Base-by-base conservation (phyloP, 2,113 vertebrate genomes). In the Progne subis region DNA sequence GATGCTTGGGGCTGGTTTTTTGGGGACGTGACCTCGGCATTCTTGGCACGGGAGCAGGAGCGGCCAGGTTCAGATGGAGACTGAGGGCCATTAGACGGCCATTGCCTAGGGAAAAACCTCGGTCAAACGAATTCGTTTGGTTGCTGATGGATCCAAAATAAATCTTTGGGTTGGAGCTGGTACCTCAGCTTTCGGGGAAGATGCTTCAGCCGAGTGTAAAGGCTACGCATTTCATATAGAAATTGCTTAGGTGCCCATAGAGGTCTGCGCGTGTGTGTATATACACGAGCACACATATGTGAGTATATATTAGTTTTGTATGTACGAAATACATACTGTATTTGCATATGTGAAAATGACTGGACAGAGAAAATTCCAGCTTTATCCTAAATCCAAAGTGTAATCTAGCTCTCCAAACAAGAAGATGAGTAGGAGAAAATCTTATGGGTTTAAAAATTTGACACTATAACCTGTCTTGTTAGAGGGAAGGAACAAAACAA, bases 21-120 rank as follows among this genome's bases (percentile, higher is more conserved):
- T 43, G 8, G 49, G 90, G 86, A 16, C 46, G 63, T 75, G 93
- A 94, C 80, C 92, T 93, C 91, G 92, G 76, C 87, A 24, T 94
- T 95, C 85, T 95, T 92, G 94, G 94, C 91, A 82, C 39, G 5
- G 59, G 34, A 17, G 53, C 68, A 60, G 64, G 76, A 82, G 56
- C 68, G 18, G 57, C 21, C 53, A 37, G 92, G 47, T 75, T 93
- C 74, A 28, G 90, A 84, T 78, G 25, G 13, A 69, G 44, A 16
- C 47, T 50, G 4, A 41, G 37, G 37, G 25, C 59, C 25, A 61
- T 74, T 61, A 64, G 49, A 64, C n/a, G 67, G 47, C 24, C 8
- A 9, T 57, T 82, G 46, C 11, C 2, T 34, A 7, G 44, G 8
- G 69, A 20, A 80, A 46, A 65, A 28, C 28, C 13, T 60, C 4